These are phyloP conservation scores for Nephrotoma flavescens DNA, from an alignment of 2,888 invertebrate species.

Conservation along the genomic window DNA sequence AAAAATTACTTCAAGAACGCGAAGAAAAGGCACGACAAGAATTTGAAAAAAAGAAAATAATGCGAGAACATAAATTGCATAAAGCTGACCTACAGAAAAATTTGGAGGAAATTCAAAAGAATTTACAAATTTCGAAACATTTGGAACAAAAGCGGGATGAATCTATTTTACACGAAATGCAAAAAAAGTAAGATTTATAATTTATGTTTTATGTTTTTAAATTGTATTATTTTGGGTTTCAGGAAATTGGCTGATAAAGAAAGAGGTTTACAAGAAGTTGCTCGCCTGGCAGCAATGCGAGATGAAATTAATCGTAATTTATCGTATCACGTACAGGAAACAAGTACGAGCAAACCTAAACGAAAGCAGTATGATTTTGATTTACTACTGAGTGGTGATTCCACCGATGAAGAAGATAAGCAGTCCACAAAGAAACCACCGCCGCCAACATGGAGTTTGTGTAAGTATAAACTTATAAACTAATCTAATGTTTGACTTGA, in stretches of 20 bases:
- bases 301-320: not conserved
- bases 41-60: conserved; percentile 6
- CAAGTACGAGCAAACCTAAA: conserved; percentile 11
- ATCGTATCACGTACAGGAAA: conserved; percentile 13
- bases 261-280: not conserved
- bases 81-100: conserved; percentile 2
- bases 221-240: not conserved
- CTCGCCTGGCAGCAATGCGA: not conserved
- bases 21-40: conserved; percentile 8
- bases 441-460: conserved; percentile 32
- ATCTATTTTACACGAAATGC: conserved; percentile 15
- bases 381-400: conserved; percentile 31
- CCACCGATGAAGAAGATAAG: conserved; percentile 31
- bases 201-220: not conserved
- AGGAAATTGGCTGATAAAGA: not conserved
- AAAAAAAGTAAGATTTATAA: not conserved
- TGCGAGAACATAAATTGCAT: conserved; percentile 6
- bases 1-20: conserved; percentile 6
- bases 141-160: conserved; percentile 17
- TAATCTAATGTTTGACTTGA: not conserved
- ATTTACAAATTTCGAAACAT: conserved; percentile 9
- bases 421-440: conserved; percentile 22
- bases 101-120: conserved; percentile 5
- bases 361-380: conserved; percentile 24
- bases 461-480: conserved; percentile 20